Base-by-base conservation (phyloP, 2,797 vertebrate genomes). In the Taeniopygia guttata region DNA sequence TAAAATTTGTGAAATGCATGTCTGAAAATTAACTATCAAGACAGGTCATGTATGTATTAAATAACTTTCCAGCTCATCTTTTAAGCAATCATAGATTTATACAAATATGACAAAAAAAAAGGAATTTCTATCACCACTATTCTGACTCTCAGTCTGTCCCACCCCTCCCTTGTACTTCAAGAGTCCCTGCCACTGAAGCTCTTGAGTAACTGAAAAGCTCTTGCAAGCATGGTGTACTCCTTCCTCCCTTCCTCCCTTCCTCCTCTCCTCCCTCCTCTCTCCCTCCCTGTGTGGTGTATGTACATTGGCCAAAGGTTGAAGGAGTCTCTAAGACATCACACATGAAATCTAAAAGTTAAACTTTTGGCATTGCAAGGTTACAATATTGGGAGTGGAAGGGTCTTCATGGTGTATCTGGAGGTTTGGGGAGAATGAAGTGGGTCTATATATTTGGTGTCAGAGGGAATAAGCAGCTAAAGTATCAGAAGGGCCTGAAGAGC, bases 1-100 rank as follows among this genome's bases (percentile, higher is more conserved):
- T 80, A 80, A 89, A 83, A 74, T 51, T 59, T 54, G 30, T 69
- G 43, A 87, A 94, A 86, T 59, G 2, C 22, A 6, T 79, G 40
- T 73, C 63, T 67, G 88, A 80, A 92, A 87, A 95, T 87, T 85
- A 82, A 15, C 38, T 90, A 64, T 72, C 46, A 70, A 87, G 68
- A 40, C 16, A 82, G 46, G 68, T 56, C 46, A 40, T 27, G 25
- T 87, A 38, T 60, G 18, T 34, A 68, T 92, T 83, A 63, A 78
- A 73, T 63, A 93, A 63, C 29, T 59, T 72, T 58, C 64, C 56
- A 48, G 12, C 11, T 88, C n/a, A 26, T 73, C 32, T 82, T 79
- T 82, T 56, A 87, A 74, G 34, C 74, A 84, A 49, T 55, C 63
- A 48, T 36, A 49, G 42, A 56, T 54, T 75, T 91, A 60, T 34